Evolutionary conservation across 2,113 vertebrate genomes (phyloP).

Genomic region (Saguinus midas): DNA sequence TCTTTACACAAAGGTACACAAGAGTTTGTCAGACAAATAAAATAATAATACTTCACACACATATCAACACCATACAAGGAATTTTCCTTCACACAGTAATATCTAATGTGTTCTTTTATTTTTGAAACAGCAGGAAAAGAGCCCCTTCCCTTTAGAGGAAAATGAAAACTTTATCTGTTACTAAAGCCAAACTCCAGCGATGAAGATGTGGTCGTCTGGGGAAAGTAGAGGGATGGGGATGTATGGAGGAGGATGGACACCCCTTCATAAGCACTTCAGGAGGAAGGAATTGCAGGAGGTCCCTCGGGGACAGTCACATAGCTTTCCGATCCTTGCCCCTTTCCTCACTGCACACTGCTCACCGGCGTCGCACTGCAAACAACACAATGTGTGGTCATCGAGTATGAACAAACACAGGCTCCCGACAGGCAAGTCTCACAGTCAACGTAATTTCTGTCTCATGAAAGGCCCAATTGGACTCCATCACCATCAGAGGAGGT

Average conservation of each 20-base stretch:
- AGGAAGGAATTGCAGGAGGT: conserved; percentile 90
- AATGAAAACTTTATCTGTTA: conserved; percentile 57
- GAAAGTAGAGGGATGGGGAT: not conserved
- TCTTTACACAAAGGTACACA: conserved; percentile 44
- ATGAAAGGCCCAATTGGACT: not conserved
- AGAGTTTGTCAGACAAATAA: conserved; percentile 46
- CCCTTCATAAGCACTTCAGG: conserved; percentile 86
- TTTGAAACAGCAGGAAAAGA: conserved; percentile 44
- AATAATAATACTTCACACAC: conserved; percentile 65
- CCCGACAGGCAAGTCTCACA: not conserved
- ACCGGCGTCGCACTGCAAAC: conserved; percentile 86
- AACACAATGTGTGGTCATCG: not conserved
- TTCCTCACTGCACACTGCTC: conserved; percentile 88
- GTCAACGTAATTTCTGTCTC: not conserved
- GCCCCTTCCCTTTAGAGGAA: conserved; percentile 1
- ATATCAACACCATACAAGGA: conserved; percentile 65
- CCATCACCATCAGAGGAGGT: not conserved
- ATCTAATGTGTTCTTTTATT: conserved; percentile 59
- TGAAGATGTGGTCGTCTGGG: conserved; percentile 32
- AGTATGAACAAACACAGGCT: not conserved
- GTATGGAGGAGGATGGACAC: not conserved
- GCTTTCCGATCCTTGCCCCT: conserved; percentile 88
- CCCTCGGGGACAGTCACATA: conserved; percentile 88
- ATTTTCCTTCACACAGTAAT: conserved; percentile 52
- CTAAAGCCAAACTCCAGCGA: conserved; percentile 47